Evolutionary conservation across 2,113 vertebrate species (phyloP).

Genomic region (Hippocampus comes): DNA sequence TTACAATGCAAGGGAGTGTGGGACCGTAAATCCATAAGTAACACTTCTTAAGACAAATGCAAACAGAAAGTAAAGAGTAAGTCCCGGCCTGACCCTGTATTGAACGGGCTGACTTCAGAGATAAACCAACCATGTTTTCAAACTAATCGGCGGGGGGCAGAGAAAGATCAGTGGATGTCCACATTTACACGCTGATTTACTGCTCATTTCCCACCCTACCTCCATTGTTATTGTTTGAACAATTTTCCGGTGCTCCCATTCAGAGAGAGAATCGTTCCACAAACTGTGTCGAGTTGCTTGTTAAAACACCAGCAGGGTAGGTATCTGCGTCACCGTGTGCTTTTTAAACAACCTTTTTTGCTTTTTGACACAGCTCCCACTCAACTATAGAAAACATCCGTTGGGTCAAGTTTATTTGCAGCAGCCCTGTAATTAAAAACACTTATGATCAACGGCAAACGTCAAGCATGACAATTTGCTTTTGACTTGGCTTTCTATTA

Average conservation of each 20-base stretch:
- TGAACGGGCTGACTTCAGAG: not conserved
- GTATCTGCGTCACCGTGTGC: not conserved
- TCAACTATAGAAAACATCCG: not conserved
- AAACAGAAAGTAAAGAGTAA: not conserved
- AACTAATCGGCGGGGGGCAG: not conserved
- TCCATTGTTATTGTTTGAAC: not conserved
- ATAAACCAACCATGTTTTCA: not conserved
- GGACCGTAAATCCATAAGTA: not conserved
- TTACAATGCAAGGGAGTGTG: slow-evolving; percentile 3
- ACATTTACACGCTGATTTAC: not conserved
- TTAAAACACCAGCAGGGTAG: not conserved
- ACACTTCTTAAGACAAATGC: slow-evolving; percentile 8
- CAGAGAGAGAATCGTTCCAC: not conserved
- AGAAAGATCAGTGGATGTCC: not conserved
- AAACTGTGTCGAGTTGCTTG: not conserved
- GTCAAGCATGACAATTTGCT: slow-evolving; percentile 1
- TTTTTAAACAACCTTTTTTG: not conserved
- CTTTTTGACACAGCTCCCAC: not conserved
- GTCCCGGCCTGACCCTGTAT: not conserved
- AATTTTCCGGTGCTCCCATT: not conserved
- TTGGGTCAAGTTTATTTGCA: not conserved
- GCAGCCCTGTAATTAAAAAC: not conserved
- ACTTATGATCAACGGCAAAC: not conserved
- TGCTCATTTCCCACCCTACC: not conserved
- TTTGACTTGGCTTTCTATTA: not conserved